Conservation (phyloP, 2,797 vertebrate genomes). For the Craterocephalus amniculus region DNA sequence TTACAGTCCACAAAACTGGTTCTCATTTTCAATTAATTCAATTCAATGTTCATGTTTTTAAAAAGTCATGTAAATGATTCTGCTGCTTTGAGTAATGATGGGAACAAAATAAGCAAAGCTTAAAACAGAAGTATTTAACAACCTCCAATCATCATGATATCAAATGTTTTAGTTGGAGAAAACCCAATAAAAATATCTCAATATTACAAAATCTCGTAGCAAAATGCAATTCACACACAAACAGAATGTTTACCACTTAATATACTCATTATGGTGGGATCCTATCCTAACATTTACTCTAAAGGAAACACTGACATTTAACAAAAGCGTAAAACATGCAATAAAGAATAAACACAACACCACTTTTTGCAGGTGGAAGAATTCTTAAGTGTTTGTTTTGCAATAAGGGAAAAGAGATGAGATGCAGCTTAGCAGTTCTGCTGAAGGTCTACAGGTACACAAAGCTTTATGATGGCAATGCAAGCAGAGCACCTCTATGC, state of each 20-base stretch:
- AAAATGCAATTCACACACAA: background rate
- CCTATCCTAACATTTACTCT: background rate
- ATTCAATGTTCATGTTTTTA: background rate
- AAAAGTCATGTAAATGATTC: background rate
- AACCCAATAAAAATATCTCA: background rate
- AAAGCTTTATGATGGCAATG: slow-evolving; percentile 65
- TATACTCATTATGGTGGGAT: slow-evolving; percentile 5
- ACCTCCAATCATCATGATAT: background rate
- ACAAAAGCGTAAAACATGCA: slow-evolving; percentile 73
- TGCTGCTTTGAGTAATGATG: background rate
- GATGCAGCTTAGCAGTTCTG: slow-evolving; percentile 72
- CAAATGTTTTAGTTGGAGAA: background rate
- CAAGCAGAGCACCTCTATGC: slow-evolving; percentile 65
- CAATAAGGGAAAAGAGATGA: slow-evolving; percentile 67
- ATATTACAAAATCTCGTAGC: slow-evolving; percentile 2
- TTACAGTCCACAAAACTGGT: background rate
- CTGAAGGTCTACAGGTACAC: slow-evolving; percentile 61
- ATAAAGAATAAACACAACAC: slow-evolving; percentile 84
- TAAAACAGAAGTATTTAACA: background rate
- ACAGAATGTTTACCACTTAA: slow-evolving; percentile 6
- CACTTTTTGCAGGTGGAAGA: slow-evolving; percentile 92
- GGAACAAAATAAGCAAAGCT: background rate
- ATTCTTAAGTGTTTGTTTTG: slow-evolving; percentile 87
- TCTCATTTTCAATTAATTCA: no score
- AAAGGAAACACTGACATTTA: slow-evolving; percentile 52